Percentiles rank a stretch among this genome's conserved stretches.
phyloP scores from a whole-genome alignment of 2,113 vertebrate species.

The Marcusenius ussheri region DNA sequence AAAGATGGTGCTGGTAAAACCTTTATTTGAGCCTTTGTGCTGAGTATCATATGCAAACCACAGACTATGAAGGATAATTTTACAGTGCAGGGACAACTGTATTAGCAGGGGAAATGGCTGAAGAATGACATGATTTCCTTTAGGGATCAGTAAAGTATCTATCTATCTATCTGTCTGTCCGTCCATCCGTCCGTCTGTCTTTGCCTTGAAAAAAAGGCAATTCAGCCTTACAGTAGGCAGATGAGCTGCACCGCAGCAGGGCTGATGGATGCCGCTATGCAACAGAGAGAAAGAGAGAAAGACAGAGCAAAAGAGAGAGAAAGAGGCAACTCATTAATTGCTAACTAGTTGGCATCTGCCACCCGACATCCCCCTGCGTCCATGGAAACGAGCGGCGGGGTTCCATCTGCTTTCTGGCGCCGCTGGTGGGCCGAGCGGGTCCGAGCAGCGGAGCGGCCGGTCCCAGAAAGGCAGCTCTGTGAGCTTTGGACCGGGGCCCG shows the following conservation, averaged over 20 bases:
- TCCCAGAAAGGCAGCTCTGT: constrained; percentile 78
- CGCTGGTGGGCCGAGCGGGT: constrained; percentile 55
- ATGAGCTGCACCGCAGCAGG: constrained; percentile 29
- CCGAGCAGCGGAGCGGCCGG: constrained; percentile 72
- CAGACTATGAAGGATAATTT: background rate
- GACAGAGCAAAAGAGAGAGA: background rate
- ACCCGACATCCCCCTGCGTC: constrained; percentile 87
- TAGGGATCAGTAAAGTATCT: background rate
- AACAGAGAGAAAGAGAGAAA: constrained; percentile 26
- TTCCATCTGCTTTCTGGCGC: constrained; percentile 85
- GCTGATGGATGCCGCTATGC: constrained; percentile 29
- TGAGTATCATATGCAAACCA: background rate
- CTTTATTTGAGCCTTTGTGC: background rate
- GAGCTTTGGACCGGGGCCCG: constrained; percentile 92
- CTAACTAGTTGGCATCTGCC: constrained; percentile 82
- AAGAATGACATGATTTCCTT: background rate
- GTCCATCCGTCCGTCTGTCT: background rate
- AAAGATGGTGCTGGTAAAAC: background rate
- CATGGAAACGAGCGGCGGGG: constrained; percentile 81
- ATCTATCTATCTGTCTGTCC: background rate
- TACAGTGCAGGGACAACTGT: background rate
- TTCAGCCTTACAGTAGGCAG: background rate
- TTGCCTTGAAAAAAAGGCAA: background rate
- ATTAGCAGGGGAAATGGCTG: background rate
- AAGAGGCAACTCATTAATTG: constrained; percentile 67